Evolutionary conservation across 2,888 invertebrate genomes (phyloP).

Genomic region (Cheilosia soror): DNA sequence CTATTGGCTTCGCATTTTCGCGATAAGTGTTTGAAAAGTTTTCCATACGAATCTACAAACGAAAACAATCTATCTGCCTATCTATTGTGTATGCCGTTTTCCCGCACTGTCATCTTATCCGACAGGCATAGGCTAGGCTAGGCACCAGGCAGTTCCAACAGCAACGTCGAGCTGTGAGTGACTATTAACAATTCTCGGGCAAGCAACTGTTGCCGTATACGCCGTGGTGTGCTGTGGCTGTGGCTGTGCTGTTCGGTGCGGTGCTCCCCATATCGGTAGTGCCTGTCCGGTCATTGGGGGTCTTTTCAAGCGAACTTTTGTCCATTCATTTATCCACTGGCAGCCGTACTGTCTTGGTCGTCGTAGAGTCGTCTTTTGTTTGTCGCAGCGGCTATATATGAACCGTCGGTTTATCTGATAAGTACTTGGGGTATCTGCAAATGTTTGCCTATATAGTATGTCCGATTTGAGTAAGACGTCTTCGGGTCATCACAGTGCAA

Average conservation of each 20-base stretch:
- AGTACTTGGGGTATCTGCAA: slow-evolving; percentile 33
- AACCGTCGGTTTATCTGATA: slow-evolving; percentile 28
- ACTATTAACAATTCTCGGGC: slow-evolving; percentile 55
- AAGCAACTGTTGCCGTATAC: slow-evolving; percentile 7
- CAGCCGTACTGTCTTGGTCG: slow-evolving; percentile 69
- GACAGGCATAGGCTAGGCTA: slow-evolving; percentile 5
- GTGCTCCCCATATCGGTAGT: slow-evolving; percentile 24
- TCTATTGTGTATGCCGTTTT: slow-evolving; percentile 34
- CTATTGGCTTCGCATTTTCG: neutral
- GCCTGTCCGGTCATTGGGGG: slow-evolving; percentile 49
- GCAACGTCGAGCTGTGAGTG: slow-evolving; percentile 49
- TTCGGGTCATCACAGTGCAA: slow-evolving; percentile 16
- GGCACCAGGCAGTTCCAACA: slow-evolving; percentile 3
- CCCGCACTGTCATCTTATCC: slow-evolving; percentile 37
- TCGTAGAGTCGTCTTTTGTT: slow-evolving; percentile 16
- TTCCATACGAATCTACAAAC: neutral
- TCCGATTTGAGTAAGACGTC: slow-evolving; percentile 36
- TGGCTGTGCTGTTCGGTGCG: neutral
- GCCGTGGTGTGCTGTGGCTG: neutral
- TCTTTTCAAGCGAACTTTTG: slow-evolving; percentile 55
- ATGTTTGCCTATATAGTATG: slow-evolving; percentile 28
- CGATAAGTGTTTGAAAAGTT: neutral
- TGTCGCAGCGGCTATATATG: neutral
- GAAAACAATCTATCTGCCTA: slow-evolving; percentile 1
- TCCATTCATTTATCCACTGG: slow-evolving; percentile 71